Conservation (phyloP, 2,888 invertebrate genomes). For the Polydrusus pterygomalis region DNA sequence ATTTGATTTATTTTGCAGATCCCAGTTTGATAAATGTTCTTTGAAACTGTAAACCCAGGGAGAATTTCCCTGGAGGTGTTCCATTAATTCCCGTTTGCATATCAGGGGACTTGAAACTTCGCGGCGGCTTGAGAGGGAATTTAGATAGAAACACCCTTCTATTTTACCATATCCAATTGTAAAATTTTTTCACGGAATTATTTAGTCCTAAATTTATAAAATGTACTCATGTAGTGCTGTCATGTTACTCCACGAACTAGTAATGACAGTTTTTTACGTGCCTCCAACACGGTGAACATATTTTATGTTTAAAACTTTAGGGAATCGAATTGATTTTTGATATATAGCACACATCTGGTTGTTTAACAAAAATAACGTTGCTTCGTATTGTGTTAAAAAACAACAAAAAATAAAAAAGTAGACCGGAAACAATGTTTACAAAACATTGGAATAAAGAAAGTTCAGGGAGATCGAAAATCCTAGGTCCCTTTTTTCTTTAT, state of each 20-base stretch:
- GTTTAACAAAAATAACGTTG: neutral
- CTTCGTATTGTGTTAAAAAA: slow-evolving; percentile 9
- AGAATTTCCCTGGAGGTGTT: slow-evolving; percentile 26
- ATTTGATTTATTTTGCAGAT: slow-evolving; percentile 19
- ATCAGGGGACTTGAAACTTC: slow-evolving; percentile 15
- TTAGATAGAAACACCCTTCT: neutral
- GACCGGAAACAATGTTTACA: slow-evolving; percentile 18
- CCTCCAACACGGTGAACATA: too few relatives aligned
- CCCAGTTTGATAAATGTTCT: slow-evolving; percentile 26
- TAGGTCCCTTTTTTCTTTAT: neutral
- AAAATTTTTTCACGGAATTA: neutral
- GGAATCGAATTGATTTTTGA: neutral
- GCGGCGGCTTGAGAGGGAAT: slow-evolving; percentile 5
- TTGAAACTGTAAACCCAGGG: slow-evolving; percentile 22
- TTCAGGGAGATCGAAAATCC: neutral
- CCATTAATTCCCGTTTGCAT: slow-evolving; percentile 24
- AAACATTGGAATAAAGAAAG: slow-evolving; percentile 9
- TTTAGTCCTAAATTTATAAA: neutral
- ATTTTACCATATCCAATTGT: neutral
- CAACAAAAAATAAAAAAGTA: neutral
- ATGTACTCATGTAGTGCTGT: neutral
- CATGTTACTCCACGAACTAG: neutral
- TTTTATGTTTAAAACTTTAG: too few relatives aligned
- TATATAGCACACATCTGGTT: neutral
- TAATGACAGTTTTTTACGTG: neutral